Evolutionary conservation across 2,113 vertebrate genomes (phyloP).

Genomic region (Syrmaticus mikado): DNA sequence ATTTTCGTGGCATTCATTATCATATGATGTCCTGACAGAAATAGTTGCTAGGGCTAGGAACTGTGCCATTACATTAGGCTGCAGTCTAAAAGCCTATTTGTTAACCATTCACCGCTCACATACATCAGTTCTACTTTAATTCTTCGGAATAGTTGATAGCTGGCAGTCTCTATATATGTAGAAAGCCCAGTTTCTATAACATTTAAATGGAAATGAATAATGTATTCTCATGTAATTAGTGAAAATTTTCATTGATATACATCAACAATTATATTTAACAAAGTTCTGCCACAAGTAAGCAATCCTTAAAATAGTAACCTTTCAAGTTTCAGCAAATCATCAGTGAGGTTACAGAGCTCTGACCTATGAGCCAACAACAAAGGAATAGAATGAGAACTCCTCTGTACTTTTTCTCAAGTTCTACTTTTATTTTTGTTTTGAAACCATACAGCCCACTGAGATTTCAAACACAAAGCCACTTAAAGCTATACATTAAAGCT

Average conservation of each 20-base stretch:
- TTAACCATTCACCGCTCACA: neutral
- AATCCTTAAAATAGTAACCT: neutral
- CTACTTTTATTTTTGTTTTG: neutral
- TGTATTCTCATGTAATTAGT: neutral
- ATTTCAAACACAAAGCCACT: neutral
- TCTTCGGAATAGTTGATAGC: neutral
- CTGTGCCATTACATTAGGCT: neutral
- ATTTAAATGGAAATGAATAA: neutral
- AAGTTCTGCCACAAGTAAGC: neutral
- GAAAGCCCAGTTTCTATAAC: neutral
- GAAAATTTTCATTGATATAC: neutral
- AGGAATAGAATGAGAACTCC: neutral
- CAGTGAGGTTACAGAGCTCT: neutral
- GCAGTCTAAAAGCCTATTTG: neutral
- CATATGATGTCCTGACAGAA: neutral
- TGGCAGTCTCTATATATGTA: neutral
- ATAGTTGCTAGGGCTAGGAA: neutral
- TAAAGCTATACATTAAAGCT: neutral
- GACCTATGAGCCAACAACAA: neutral
- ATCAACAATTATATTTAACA: neutral
- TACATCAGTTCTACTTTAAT: neutral
- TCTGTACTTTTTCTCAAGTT: neutral
- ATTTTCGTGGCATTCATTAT: neutral
- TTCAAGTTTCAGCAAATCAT: neutral
- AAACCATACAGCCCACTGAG: neutral